Evolutionary conservation across 2,888 invertebrate species (phyloP).

Genomic region (Kryphioiulus occultus): DNA sequence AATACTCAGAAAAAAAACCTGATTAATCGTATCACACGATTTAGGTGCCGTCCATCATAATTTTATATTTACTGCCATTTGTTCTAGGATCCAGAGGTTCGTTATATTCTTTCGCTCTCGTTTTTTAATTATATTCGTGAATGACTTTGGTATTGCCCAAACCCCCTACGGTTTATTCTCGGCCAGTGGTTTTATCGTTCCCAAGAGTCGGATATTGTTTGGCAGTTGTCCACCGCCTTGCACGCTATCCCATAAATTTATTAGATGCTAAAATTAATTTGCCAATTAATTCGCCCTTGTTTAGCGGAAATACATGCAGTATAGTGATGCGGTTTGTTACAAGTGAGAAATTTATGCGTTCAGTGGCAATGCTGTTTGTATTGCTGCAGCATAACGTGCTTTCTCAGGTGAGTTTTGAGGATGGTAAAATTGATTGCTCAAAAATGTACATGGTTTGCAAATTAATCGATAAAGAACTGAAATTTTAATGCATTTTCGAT

Average conservation of each 20-base stretch:
- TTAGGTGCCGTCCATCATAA: no score
- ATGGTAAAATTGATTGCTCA: no score
- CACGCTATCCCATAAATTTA: slow-evolving; percentile 7
- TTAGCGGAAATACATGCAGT: not conserved
- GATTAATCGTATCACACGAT: no score
- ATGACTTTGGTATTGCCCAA: not conserved
- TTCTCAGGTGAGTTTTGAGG: no score
- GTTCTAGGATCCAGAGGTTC: not conserved
- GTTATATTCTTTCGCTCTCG: not conserved
- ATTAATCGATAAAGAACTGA: no score
- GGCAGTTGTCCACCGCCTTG: not conserved
- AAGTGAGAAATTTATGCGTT: not conserved
- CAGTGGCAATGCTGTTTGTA: no score
- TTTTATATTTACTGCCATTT: not conserved
- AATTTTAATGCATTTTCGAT: no score
- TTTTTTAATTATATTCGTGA: not conserved
- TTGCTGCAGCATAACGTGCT: no score
- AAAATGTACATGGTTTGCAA: no score
- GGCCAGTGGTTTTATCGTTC: not conserved
- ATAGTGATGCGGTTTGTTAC: not conserved
- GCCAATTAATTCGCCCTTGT: not conserved
- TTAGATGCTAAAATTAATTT: not conserved
- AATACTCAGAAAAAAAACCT: no score
- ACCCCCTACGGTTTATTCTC: not conserved
- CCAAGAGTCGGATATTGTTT: not conserved